Conservation (phyloP, 1,140 invertebrate species). For the Heliconius nattereri region DNA sequence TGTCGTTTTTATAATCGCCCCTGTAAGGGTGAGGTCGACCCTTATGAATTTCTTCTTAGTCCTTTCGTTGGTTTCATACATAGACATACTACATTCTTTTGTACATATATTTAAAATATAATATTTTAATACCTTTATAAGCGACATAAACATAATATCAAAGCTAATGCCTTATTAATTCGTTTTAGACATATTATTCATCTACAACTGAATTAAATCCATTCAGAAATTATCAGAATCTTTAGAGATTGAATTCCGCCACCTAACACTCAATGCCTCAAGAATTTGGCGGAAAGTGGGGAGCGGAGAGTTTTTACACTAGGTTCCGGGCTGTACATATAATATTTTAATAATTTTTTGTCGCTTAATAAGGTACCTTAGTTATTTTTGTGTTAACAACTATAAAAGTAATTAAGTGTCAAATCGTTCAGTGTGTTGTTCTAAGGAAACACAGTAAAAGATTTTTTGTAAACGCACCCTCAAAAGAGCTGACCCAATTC, state of each 20-base stretch:
- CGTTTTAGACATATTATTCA: too few relatives aligned
- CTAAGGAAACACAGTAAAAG: slow-evolving; percentile 20
- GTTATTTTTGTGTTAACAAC: background rate
- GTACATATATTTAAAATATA: background rate
- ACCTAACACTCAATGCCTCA: too few relatives aligned
- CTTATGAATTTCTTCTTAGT: slow-evolving; percentile 10
- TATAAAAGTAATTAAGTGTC: background rate
- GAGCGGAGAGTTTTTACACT: too few relatives aligned
- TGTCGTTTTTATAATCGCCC: slow-evolving; percentile 13
- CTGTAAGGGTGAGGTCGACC: slow-evolving; percentile 9
- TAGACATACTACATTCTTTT: background rate
- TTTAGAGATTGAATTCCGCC: too few relatives aligned
- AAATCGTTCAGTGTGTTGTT: background rate
- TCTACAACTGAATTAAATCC: too few relatives aligned
- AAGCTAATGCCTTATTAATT: too few relatives aligned
- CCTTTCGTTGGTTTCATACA: slow-evolving; percentile 3
- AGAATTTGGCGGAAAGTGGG: too few relatives aligned
- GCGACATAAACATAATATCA: too few relatives aligned
- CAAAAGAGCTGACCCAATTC: slow-evolving; percentile 30
- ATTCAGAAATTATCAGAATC: too few relatives aligned
- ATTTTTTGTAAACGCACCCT: slow-evolving; percentile 27
- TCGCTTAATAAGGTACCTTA: too few relatives aligned
- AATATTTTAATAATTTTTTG: too few relatives aligned
- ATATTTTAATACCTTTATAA: background rate
- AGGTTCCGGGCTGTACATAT: too few relatives aligned